Base-by-base conservation (phyloP, 2,113 vertebrate genomes). In the Hyaena hyaena region DNA sequence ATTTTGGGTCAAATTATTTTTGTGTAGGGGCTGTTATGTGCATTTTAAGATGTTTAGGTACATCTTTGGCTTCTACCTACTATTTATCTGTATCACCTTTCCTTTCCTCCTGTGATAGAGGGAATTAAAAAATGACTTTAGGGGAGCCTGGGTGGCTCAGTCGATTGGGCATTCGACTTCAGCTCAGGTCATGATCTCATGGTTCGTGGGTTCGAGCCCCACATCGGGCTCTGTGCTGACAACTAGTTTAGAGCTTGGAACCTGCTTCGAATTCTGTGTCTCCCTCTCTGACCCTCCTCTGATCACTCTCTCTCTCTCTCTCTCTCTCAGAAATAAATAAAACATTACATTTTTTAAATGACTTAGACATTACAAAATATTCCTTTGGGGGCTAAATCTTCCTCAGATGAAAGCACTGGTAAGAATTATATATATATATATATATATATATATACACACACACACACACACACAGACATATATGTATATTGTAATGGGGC, bases 71-170 rank as follows among this genome's bases (percentile, higher is more conserved):
- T 12, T 73, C 17, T 53, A 23, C 4, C 5, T 2, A 31, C 50
- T 48, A 21, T 7, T 26, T 28, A 31, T 0, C 4, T 65, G 4
- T 81, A 24, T 9, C 1, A 0, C 1, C 3, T 0, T 2, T 1
- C 7, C 2, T 7, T 2, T 8, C 21, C 1, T 12, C 14, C 1
- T 63, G 5, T 45, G 15, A 0, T 26, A 63, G 2, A 43, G 9
- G 8, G 24, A 35, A 33, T 26, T 5, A 69, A 79, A 86, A 85
- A 43, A 7, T 50, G 10, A 55, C 61, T 76, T 68, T 39, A 39
- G 39, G 39, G 39, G 39, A 39, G 39, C 39, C 39, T 39, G 39
- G 39, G 3, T 39, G 39, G 39, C 39, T 39, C 39, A 39, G 39
- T 39, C 39, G 39, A 3, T 39, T 39, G 39, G 39, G 39, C 39